Evolutionary conservation across 2,113 vertebrate genomes (phyloP), one percentile per base, ranked within the genome.

Genomic region (Fregetta grallaria): DNA sequence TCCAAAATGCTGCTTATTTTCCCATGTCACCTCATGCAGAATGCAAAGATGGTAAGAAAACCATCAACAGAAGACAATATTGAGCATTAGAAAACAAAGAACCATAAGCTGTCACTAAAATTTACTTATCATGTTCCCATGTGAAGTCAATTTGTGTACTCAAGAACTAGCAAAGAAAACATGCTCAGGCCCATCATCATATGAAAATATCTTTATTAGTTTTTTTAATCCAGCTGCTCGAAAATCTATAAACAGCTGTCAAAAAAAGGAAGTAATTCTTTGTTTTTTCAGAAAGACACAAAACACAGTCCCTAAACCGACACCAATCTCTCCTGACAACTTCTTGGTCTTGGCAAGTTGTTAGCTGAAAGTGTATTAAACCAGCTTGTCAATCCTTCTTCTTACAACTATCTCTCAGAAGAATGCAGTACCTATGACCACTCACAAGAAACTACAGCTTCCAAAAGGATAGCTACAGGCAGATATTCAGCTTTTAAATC

Each of bases 31-130:
- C 66, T 97, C 87, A 77, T 86, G 85, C 83, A 96, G 87, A 96
- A 96, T 95, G 83, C 62, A 97, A 97, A 96, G 91, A 97, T 76
- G 40, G 87, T 92, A 96, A 97, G 86, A 96, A 97, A 98, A 95
- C 50, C 86, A 97, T 96, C 92, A 96, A 94, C 44, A 82, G 82
- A 93, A 96, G 62, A 97, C 90, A 96, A 92, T 90, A 97, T 88
- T 87, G 83, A 96, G 73, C 84, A 96, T 95, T 85, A 96, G 96
- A 96, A 97, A 97, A 89, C 49, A 95, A 95, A 96, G 65, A 97
- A 84, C 34, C 47, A 82, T 95, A 93, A 97, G 67, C 90, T 97
- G 85, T 95, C 93, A 96, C 95, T 97, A 95, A 96, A 63, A 97
- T 97, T 97, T 97, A 88, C 59, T 97, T 95, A 91, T 96, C 93